Conservation (phyloP, 2,888 invertebrate genomes). For the Hydrotaea cyrtoneurina region DNA sequence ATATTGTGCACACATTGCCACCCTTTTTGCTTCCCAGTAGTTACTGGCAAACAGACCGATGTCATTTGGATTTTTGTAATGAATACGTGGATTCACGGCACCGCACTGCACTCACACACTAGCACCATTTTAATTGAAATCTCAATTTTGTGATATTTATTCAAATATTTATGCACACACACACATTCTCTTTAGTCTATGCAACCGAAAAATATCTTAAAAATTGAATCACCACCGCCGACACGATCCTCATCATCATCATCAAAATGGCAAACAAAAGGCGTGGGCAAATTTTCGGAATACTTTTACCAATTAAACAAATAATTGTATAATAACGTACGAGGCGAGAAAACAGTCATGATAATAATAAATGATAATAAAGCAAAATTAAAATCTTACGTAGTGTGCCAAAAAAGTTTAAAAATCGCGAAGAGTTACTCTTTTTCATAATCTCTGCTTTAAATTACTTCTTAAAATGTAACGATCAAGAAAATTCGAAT, state of each 20-base stretch:
- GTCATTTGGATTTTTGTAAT: no score
- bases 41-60: no score
- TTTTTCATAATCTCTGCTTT: slow-evolving; percentile 60
- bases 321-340: slow-evolving; percentile 41
- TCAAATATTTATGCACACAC: slow-evolving; percentile 6
- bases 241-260: background rate
- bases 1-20: no score
- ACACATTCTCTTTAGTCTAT: background rate
- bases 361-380: slow-evolving; percentile 1
- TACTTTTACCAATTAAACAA: slow-evolving; percentile 36
- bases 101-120: background rate
- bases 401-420: slow-evolving; percentile 61
- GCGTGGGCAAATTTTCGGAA: slow-evolving; percentile 60
- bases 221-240: background rate
- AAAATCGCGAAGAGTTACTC: slow-evolving; percentile 61
- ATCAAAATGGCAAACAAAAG: slow-evolving; percentile 32
- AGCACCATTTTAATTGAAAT: slow-evolving; percentile 19
- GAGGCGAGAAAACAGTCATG: slow-evolving; percentile 9
- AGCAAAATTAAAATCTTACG: slow-evolving; percentile 44
- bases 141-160: slow-evolving; percentile 4
- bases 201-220: background rate
- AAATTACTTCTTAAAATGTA: background rate
- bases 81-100: background rate
- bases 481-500: background rate
- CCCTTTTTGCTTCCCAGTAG: no score